Evolutionary conservation across 2,113 vertebrate species (phyloP), one percentile per base, ranked within the genome.

Genomic region (Menura novaehollandiae): DNA sequence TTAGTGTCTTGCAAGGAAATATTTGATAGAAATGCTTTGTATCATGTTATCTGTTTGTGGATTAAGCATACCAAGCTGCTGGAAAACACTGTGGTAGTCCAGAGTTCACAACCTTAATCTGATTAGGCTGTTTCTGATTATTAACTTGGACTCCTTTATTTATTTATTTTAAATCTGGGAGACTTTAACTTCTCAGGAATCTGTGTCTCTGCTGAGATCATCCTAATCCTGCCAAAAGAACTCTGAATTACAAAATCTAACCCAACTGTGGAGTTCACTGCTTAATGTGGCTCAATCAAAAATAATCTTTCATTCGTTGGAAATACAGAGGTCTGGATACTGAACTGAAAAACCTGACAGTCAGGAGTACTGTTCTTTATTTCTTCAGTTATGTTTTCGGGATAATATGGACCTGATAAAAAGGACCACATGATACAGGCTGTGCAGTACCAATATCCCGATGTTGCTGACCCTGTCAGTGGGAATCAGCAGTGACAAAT

Each of bases 41-140:
- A 63, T 86, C 63, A 2, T 93, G 86, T 97, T 93, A 93, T 95
- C 52, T 35, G 26, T 44, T 96, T 92, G 69, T 94, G 74, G 91
- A 95, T 97, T 98, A 97, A 94, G 55, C 49, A 79, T 78, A 47
- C 83, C 93, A 85, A 95, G 63, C 84, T 96, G 75, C 90, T 87
- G 91, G 89, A 92, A 93, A 96, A 80, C 59, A 15, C 76, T 58
- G 24, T 82, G 79, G 64, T 91, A 91, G 89, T 84, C 89, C 82
- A 91, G 89, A 84, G 78, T 97, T 97, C 94, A 75, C 89, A 97
- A 71, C 92, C 73, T 80, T 97, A 97, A 97, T 98, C 97, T 96
- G 95, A 91, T 97, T 97, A 97, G 79, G 67, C 32, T 88, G 78
- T 93, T 97, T 88, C 94, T 97, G 85, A 85, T 44, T 16, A 95